Evolutionary conservation across 2,888 invertebrate species (phyloP), one percentile per base, ranked within the genome.

Genomic region (Dioctria linearis): DNA sequence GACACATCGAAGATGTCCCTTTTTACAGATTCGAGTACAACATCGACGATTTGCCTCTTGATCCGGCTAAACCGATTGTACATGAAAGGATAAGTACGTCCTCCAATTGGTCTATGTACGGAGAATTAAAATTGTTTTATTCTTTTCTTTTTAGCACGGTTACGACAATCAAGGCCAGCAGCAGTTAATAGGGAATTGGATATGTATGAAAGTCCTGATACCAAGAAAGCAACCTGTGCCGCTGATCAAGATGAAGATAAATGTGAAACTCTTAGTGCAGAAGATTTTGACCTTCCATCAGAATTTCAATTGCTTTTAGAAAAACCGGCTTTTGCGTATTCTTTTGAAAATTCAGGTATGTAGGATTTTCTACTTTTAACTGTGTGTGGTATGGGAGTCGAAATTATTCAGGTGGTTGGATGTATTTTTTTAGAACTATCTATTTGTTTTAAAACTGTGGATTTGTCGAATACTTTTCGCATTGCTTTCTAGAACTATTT

Each of bases 11-110:
- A 67, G 89, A 89, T 81, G 86, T 86, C 51, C 88, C 88, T 4
- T 89, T 89, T 79, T 89, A 88, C 83, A 83, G 84, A 49, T 85
- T 88, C 78, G 82, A 84, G 49, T 88, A 89, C 82, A 81, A 84
- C 37, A 85, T 85, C 43, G 89, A 89, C 83, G 87, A 89, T 79
- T 83, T 89, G 83, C 89, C 89, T 1, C 82, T 89, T 43, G 89
- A 89, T 85, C 89, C 89, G 9, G 83, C 82, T 1, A 82, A 79
- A 46, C 39, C 78, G 9, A 84, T 84, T 81, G 81, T 84, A 11
- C 5, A 54, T 3, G 82, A 83, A 25, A 79, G 82, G 79, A 83
- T 84, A 11, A 80, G 84, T 84, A 82, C 78, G 67, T 51, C 4
- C 2, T 67, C 3, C 11, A 51, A 25, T 1, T n/a, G 42, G 49